These are phyloP conservation scores for Eptatretus burgeri DNA, from an alignment of 2,113 vertebrate species.

Conservation along the genomic window DNA sequence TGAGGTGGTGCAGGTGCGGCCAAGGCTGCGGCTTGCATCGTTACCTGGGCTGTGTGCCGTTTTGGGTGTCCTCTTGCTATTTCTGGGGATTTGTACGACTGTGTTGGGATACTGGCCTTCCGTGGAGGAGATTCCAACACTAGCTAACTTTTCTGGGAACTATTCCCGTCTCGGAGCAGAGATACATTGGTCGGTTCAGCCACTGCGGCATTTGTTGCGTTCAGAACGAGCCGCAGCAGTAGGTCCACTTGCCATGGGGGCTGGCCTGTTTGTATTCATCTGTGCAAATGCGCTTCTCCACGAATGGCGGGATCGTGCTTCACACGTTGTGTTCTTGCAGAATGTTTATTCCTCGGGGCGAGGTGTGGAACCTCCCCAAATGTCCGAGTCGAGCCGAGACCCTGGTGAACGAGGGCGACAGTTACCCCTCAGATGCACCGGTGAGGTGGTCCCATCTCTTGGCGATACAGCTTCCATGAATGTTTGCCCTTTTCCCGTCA, in stretches of 20 bases:
- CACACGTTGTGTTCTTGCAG: conserved; percentile 24
- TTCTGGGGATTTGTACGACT: conserved; percentile 47
- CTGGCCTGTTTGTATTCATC: conserved; percentile 82
- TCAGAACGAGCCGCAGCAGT: conserved; percentile 53
- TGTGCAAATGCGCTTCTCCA: conserved; percentile 92
- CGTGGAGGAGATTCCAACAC: conserved; percentile 1
- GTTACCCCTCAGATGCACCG: no score
- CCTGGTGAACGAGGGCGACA: no score
- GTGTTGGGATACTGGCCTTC: conserved; percentile 80
- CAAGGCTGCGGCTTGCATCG: conserved; percentile 53
- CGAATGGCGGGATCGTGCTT: conserved; percentile 74
- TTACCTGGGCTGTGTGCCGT: conserved; percentile 47
- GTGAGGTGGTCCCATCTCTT: no score
- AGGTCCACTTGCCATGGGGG: conserved; percentile 77
- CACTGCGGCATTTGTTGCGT: conserved; percentile 18
- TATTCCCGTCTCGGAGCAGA: no score
- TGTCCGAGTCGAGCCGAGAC: no score
- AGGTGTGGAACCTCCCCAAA: no score
- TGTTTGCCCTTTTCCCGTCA: no score
- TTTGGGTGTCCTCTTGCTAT: conserved; percentile 42
- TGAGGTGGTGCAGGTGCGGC: conserved; percentile 42
- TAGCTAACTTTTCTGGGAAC: no score
- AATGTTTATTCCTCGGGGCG: background rate
- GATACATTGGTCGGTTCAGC: background rate
- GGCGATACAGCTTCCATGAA: no score